Base-by-base conservation (phyloP, 2,888 invertebrate genomes). In the Agrilus biguttatus region DNA sequence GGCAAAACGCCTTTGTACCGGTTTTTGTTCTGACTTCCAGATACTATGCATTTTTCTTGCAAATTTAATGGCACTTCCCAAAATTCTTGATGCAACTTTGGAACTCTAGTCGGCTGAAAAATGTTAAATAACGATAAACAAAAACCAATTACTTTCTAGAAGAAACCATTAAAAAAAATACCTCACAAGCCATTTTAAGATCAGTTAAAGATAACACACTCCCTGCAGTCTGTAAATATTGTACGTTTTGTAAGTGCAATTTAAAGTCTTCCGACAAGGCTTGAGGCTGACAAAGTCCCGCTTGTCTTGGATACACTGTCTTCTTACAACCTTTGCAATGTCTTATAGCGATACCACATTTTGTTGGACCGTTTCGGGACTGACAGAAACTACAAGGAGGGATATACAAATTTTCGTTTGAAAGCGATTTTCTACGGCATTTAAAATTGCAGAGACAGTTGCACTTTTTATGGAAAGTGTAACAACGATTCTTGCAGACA, bases 21-120 rank as follows among this genome's bases (percentile, higher is more conserved):
- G 64, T 93, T 93, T 67, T 90, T 90, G 12, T 80, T 73, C 52
- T 89, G 88, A 21, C 89, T 87, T 1, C 92, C 92, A 23, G 86
- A 84, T 1, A 92, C 84, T 56, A 86, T 80, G 8, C 89, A 83
- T 58, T 88, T 88, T 58, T 91, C 90, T 51, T 91, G 90, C 51
- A 89, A 82, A 65, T 93, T 93, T 47, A 88, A 75, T 0, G 92
- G 92, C 57, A 93, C 80, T 63, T 91, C 90, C 91, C 91, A 92
- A 61, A 93, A 93, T 63, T 93, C 92, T 56, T 88, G 83, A 59
- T 87, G 83, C 41, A 93, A 61, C 48, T 76, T 78, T 36, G 78
- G 68, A 39, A 81, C 65, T 47, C 80, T 60, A 51, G 70, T 69
- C 51, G 76, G 75, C 66, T 80, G 73, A 53, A 52, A 54, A 49